Base-by-base conservation (phyloP, 2,888 invertebrate species). In the Odontothrips loti region DNA sequence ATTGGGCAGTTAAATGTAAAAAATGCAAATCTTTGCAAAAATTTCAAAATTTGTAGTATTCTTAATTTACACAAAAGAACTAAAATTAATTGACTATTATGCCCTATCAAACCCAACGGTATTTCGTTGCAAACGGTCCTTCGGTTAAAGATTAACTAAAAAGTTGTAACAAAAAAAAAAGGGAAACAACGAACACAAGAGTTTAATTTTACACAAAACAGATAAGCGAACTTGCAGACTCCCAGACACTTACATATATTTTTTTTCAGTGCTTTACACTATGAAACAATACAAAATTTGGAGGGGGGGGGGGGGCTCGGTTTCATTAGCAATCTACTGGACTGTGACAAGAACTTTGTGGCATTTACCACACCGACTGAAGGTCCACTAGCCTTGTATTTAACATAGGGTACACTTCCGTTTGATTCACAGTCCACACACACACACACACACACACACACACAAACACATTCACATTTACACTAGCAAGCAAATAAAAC, bases 301-400 rank as follows among this genome's bases (percentile, higher is more conserved):
- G n/a, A n/a, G n/a, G n/a, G n/a, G n/a, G n/a, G n/a, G n/a, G n/a
- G n/a, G n/a, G n/a, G n/a, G n/a, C 23, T 75, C 68, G 11, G 12
- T 75, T 27, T 10, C 11, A 27, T 15, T 75, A 75, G 23, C 23
- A 23, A 75, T 75, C 68, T 27, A 75, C 1, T 1, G n/a, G 12
- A 9, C 12, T 27, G 34, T 43, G 27, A 75, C 68, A 27, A 75
- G 68, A 27, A 75, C n/a, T 15, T 11, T 27, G 68, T 27, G 12
- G 23, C 10, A 75, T 12, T 75, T 1, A 27, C 68, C 11, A 75
- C 11, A 23, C 3, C 68, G 12, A 68, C 68, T 68, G n/a, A 23
- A 23, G 23, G 12, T 75, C 68, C 68, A 75, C 68, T 27, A 75
- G 68, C 68, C 68, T 75, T 75, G 68, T 27, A 75, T 75, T 27